Percentiles rank a stretch among this genome's conserved stretches.
Evolutionary conservation across 1,140 invertebrate genomes (phyloP).

Genomic region (Vanessa atalanta): DNA sequence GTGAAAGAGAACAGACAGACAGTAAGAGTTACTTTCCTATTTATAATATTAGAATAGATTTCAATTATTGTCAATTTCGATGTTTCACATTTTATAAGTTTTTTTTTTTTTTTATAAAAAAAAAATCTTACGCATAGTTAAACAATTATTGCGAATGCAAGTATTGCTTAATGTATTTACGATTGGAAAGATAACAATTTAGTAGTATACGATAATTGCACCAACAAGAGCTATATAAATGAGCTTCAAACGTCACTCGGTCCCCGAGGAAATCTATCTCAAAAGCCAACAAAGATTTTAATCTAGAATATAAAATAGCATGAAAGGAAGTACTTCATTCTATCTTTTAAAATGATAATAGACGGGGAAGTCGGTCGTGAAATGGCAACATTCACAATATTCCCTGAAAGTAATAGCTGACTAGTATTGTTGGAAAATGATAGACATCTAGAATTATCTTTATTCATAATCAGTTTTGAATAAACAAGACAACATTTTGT

Average conservation of each 20-base stretch:
- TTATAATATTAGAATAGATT: too few relatives aligned
- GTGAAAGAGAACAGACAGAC: too few relatives aligned
- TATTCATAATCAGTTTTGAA: background rate
- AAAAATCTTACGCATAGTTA: too few relatives aligned
- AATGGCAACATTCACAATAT: background rate
- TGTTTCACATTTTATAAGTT: too few relatives aligned
- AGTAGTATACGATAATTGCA: too few relatives aligned
- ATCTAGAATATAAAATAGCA: conserved; percentile 19
- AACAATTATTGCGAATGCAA: too few relatives aligned
- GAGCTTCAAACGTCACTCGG: background rate
- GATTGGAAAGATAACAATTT: too few relatives aligned
- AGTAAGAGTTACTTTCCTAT: too few relatives aligned
- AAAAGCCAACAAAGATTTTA: conserved; percentile 26
- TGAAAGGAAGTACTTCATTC: conserved; percentile 15
- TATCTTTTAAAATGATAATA: conserved; percentile 23
- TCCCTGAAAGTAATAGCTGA: conserved; percentile 19
- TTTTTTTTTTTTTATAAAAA: too few relatives aligned
- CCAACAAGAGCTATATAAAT: background rate
- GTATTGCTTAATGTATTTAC: too few relatives aligned
- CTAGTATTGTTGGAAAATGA: conserved; percentile 9
- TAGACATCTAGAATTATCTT: background rate
- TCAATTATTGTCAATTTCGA: too few relatives aligned
- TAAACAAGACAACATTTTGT: background rate
- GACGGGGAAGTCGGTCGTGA: conserved; percentile 4
- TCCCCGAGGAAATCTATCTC: conserved; percentile 22